Evolutionary conservation across 2,888 invertebrate species (phyloP).

Genomic region (Leucania comma): DNA sequence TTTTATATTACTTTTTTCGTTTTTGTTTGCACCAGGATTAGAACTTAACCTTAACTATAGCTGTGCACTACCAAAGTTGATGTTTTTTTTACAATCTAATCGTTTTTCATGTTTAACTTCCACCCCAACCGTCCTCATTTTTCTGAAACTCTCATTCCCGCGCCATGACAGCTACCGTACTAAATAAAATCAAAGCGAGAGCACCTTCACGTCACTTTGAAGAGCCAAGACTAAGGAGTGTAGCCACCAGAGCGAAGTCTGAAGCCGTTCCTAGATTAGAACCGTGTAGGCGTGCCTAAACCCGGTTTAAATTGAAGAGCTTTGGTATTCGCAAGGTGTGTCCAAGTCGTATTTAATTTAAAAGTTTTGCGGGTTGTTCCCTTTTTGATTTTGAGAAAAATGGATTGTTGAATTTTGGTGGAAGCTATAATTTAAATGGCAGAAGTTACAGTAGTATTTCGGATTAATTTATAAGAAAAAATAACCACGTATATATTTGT

Average conservation of each 20-base stretch:
- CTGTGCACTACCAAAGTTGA: too few species aligned
- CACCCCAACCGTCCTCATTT: conserved; percentile 20
- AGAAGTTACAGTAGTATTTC: background rate
- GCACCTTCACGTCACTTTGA: conserved; percentile 62
- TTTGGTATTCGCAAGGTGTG: conserved; percentile 56
- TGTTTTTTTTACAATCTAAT: background rate
- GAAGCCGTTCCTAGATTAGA: conserved; percentile 65
- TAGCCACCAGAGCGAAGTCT: conserved; percentile 44
- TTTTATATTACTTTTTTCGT: too few species aligned
- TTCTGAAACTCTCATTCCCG: conserved; percentile 39
- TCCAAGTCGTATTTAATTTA: conserved; percentile 60
- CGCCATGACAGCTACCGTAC: conserved; percentile 51
- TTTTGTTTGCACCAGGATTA: too few species aligned
- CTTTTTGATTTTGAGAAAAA: conserved; percentile 48
- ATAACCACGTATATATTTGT: too few species aligned
- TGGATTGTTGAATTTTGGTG: conserved; percentile 10
- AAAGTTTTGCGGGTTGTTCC: conserved; percentile 53
- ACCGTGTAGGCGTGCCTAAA: conserved; percentile 61
- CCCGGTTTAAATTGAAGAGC: conserved; percentile 63
- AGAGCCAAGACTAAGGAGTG: conserved; percentile 56
- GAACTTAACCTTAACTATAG: too few species aligned
- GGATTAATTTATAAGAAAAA: background rate
- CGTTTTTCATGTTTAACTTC: background rate
- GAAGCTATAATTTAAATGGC: conserved; percentile 19
- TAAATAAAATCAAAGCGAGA: conserved; percentile 66